Evolutionary conservation across 2,888 invertebrate species (phyloP), one percentile per base, ranked within the genome.

Genomic region (Alviniconcha strummeri): DNA sequence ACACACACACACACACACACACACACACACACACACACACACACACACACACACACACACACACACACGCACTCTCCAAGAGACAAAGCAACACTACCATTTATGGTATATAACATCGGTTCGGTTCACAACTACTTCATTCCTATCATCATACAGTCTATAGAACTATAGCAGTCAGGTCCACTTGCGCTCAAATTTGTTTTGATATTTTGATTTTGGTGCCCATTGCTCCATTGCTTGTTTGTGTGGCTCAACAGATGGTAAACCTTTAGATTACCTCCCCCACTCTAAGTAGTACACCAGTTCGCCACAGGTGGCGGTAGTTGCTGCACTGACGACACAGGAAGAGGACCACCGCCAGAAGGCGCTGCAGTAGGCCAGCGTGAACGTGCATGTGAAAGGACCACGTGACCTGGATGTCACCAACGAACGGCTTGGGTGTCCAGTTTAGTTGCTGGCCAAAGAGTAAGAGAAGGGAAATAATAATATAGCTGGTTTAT

Each of bases 381-480:
- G 75, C 76, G 5, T 88, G 88, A n/a, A 84, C 71, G 36, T 85
- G 84, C 80, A 90, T 86, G 36, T 85, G 83, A 67, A 85, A 85
- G 6, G 88, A 83, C 88, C 90, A 89, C n/a, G 85, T 88, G 56
- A 90, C 79, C 85, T 90, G 90, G 8, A 90, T 60, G 78, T 91
- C 91, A 9, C 90, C 91, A 55, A 80, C 82, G n/a, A 89, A 87
- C 11, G 90, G 90, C 72, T 89, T 88, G 7, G 88, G 82, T 0
- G 89, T 88, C 91, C 91, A 91, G 86, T 90, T 91, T 55, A 91
- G 84, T 84, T 88, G 87, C 91, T 91, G 82, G 64, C 54, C n/a
- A 74, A 83, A n/a, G 54, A 75, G 36, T 54, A 13, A 6, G 8
- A 75, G 9, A 75, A 75, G n/a, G 6, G 17, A n/a, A 54, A 75